phyloP scores from a whole-genome alignment of 2,797 vertebrate genomes.

The Spheniscus humboldti region DNA sequence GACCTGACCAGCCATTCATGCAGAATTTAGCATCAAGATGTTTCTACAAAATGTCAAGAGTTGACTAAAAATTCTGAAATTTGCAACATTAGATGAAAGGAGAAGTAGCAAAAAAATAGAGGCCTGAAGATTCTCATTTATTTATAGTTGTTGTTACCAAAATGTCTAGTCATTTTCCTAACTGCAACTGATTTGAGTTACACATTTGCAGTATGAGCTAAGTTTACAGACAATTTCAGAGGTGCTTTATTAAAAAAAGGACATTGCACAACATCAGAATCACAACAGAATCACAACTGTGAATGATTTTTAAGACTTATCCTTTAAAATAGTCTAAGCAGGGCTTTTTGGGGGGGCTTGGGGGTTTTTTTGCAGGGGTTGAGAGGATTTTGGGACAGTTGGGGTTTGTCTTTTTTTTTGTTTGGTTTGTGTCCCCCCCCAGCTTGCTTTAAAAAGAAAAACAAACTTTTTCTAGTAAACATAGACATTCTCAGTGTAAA shows the following conservation, averaged over 20 bases:
- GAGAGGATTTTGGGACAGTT: background rate
- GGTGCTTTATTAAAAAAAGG: background rate
- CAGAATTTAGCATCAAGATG: background rate
- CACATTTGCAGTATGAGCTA: background rate
- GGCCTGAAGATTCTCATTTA: background rate
- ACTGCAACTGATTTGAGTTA: background rate
- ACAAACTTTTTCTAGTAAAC: background rate
- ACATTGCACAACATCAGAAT: background rate
- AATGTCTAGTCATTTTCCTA: background rate
- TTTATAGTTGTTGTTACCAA: background rate
- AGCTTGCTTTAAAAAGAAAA: background rate
- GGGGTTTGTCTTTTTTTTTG: background rate
- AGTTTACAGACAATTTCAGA: background rate
- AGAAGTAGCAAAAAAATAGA: background rate
- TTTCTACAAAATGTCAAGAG: background rate
- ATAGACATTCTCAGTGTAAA: background rate
- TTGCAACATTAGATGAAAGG: background rate
- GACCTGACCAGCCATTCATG: background rate
- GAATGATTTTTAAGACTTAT: background rate
- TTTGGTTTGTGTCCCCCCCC: background rate
- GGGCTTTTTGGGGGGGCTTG: background rate
- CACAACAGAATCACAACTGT: background rate
- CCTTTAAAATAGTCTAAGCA: background rate
- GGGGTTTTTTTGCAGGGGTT: accelerated
- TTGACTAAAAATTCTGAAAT: background rate